Conservation (phyloP, 2,113 vertebrate species). For the Callithrix jacchus region DNA sequence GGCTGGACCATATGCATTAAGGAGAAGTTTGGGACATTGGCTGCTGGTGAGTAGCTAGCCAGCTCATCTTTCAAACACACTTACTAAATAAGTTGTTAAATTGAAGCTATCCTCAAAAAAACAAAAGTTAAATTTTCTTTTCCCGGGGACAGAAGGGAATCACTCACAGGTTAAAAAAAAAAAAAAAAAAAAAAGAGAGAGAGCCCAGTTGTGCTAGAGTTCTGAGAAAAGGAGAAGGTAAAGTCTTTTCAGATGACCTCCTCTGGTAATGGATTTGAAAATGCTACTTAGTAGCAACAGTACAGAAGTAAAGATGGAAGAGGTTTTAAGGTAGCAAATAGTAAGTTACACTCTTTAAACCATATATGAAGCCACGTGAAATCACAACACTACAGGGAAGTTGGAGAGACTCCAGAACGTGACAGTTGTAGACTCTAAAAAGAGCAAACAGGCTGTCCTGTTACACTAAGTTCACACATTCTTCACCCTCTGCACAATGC, state of each 20-base stretch:
- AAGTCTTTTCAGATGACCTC: not conserved
- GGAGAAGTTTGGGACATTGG: not conserved
- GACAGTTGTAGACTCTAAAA: not conserved
- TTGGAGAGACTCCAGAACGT: not conserved
- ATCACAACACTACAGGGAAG: not conserved
- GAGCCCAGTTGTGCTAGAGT: rapidly evolving
- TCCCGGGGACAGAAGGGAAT: not conserved
- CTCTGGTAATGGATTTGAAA: not conserved
- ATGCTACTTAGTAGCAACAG: not conserved
- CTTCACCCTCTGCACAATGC: not conserved
- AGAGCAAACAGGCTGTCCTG: not conserved
- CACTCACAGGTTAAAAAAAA: not conserved
- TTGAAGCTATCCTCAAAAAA: not conserved
- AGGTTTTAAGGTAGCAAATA: not conserved
- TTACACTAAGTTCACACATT: not conserved
- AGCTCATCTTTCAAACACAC: not conserved
- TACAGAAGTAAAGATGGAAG: not conserved
- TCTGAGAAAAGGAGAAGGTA: not conserved
- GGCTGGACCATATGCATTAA: not conserved
- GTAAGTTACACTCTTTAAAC: not conserved
- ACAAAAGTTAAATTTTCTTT: not conserved
- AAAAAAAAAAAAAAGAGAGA: not conserved
- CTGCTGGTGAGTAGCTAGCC: not conserved
- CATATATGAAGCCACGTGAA: not conserved
- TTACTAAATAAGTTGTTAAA: not conserved